Conservation (phyloP, 2,797 vertebrate genomes). For the Lagodon rhomboides region DNA sequence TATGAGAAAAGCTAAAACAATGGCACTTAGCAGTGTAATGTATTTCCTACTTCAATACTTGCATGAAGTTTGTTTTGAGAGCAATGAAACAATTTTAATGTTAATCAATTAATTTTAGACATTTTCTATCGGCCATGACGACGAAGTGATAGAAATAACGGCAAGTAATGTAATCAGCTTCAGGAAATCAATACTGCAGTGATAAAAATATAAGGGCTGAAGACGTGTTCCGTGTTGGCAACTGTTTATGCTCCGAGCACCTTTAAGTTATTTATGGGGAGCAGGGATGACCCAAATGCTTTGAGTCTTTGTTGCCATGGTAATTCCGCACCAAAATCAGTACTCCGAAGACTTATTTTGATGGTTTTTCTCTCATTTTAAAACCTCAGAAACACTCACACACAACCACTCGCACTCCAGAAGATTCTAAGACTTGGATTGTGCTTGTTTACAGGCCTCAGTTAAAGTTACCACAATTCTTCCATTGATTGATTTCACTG, state of each 20-base stretch:
- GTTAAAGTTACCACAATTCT: background rate
- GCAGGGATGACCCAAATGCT: constrained; percentile 19
- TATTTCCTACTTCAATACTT: background rate
- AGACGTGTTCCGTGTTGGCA: constrained; percentile 16
- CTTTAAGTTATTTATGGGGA: constrained; percentile 49
- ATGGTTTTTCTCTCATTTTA: background rate
- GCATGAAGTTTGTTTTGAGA: background rate
- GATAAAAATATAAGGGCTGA: constrained; percentile 10
- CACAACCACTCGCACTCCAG: background rate
- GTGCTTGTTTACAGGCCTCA: background rate
- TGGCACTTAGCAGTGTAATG: background rate
- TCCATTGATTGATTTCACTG: background rate
- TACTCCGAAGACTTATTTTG: background rate
- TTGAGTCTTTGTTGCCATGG: constrained; percentile 49
- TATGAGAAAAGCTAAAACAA: background rate
- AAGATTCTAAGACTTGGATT: background rate
- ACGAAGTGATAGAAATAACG: background rate
- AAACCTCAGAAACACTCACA: background rate
- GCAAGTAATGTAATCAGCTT: background rate
- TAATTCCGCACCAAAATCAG: constrained; percentile 14
- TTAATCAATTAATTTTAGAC: background rate
- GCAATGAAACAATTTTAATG: background rate
- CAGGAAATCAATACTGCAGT: constrained; percentile 28
- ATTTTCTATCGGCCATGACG: background rate
- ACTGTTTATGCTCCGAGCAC: constrained; percentile 31